phyloP scores from a whole-genome alignment of 1,140 invertebrate species.

The Drosophila pandora region DNA sequence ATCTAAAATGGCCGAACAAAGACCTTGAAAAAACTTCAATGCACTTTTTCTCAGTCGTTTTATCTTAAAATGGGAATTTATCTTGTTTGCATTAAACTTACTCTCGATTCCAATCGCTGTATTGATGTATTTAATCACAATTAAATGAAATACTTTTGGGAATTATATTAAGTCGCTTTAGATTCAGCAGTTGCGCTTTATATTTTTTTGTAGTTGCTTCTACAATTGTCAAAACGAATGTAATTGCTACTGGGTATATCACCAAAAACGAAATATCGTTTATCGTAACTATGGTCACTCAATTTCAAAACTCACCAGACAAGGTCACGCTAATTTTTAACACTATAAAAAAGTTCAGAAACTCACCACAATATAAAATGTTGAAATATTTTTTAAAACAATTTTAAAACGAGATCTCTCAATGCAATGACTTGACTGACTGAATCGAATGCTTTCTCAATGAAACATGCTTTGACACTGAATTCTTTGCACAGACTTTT shows the following conservation, averaged over 20 bases:
- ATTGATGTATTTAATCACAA: constrained; percentile 2
- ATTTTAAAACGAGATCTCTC: constrained; percentile 14
- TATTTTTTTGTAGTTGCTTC: constrained; percentile 4
- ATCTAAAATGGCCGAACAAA: constrained; percentile 22
- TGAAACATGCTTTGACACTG: neutral
- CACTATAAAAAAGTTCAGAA: neutral
- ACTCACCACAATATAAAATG: constrained; percentile 7
- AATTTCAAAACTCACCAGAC: too few relatives aligned
- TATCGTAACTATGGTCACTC: too few relatives aligned
- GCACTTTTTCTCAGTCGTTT: neutral
- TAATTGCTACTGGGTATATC: too few relatives aligned
- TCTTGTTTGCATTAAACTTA: neutral
- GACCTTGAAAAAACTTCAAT: constrained; percentile 17
- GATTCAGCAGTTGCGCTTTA: neutral
- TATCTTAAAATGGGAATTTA: neutral
- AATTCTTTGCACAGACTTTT: neutral
- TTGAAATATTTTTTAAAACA: neutral
- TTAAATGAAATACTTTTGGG: constrained; percentile 1
- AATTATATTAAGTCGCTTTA: too few relatives aligned
- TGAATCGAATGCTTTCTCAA: neutral
- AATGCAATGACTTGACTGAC: constrained; percentile 13
- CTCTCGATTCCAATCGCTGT: neutral
- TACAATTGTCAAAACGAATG: constrained; percentile 2
- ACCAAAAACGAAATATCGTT: too few relatives aligned
- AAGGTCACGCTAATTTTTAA: too few relatives aligned